Conservation (phyloP, 2,113 vertebrate species). For the Gymnorhina tibicen region DNA sequence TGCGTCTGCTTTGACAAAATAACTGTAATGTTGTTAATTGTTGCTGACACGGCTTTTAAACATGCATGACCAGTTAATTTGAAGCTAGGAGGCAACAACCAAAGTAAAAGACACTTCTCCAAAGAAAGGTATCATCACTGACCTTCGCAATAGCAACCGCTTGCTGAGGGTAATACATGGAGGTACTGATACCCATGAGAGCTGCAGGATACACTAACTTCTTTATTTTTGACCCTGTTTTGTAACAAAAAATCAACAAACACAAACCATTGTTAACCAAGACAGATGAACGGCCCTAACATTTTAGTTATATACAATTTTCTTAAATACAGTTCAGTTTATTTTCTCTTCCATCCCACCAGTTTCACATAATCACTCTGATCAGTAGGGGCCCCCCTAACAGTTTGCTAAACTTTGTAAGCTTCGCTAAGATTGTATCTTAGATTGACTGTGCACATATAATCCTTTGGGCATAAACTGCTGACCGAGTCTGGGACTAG, state of each 20-base stretch:
- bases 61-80: neutral
- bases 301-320: neutral
- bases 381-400: neutral
- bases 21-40: neutral
- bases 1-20: neutral
- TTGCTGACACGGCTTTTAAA: neutral
- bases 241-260: neutral
- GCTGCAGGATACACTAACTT: constrained; percentile 81
- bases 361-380: neutral
- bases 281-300: neutral
- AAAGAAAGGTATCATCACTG: constrained; percentile 36
- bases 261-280: neutral
- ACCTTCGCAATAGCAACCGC: constrained; percentile 82
- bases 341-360: neutral
- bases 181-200: constrained; percentile 85
- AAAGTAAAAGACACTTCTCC: neutral
- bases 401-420: neutral
- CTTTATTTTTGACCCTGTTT: constrained; percentile 87
- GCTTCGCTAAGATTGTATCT: neutral
- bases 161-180: constrained; percentile 92
- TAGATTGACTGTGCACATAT: neutral
- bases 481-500: neutral
- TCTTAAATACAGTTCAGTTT: neutral
- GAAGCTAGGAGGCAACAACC: neutral
- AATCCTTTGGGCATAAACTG: neutral